phyloP scores from a whole-genome alignment of 2,888 invertebrate genomes.

The Melipona beecheii region DNA sequence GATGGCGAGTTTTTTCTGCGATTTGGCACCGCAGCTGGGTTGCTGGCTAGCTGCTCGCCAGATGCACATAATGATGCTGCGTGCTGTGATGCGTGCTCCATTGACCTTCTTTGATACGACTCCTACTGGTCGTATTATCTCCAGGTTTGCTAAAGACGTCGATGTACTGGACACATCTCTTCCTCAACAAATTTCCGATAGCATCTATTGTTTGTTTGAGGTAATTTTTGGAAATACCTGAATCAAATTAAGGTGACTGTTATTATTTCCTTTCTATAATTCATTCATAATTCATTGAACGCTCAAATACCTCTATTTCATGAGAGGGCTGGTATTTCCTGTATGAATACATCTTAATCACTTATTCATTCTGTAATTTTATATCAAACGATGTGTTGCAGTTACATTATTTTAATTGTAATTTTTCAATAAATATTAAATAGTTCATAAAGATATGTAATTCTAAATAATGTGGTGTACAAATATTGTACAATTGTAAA shows the following conservation, averaged over 20 bases:
- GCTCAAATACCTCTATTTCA: conserved; percentile 39
- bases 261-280: conserved; percentile 55
- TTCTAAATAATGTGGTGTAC: conserved; percentile 17
- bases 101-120: conserved; percentile 85
- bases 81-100: conserved; percentile 84
- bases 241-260: conserved; percentile 49
- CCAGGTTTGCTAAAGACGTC: conserved; percentile 91
- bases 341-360: conserved; percentile 18
- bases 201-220: conserved; percentile 90
- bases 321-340: conserved; percentile 36
- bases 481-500: conserved; percentile 32
- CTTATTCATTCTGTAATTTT: conserved; percentile 23
- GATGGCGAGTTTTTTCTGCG: conserved; percentile 88
- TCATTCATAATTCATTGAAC: conserved; percentile 45
- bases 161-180: conserved; percentile 90
- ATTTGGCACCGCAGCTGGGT: conserved; percentile 89
- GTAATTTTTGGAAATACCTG: conserved; percentile 84
- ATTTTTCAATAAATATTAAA: conserved; percentile 11
- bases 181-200: conserved; percentile 88
- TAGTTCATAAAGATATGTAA: neutral
- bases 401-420: conserved; percentile 21
- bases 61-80: conserved; percentile 84
- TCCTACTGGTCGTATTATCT: conserved; percentile 85
- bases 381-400: conserved; percentile 14
- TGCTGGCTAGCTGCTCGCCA: conserved; percentile 88